Percentiles rank a stretch among this genome's conserved stretches.
These are phyloP conservation scores for Trichacis sp. DNA, from an alignment of 2,888 invertebrate genomes.

Conservation along the genomic window DNA sequence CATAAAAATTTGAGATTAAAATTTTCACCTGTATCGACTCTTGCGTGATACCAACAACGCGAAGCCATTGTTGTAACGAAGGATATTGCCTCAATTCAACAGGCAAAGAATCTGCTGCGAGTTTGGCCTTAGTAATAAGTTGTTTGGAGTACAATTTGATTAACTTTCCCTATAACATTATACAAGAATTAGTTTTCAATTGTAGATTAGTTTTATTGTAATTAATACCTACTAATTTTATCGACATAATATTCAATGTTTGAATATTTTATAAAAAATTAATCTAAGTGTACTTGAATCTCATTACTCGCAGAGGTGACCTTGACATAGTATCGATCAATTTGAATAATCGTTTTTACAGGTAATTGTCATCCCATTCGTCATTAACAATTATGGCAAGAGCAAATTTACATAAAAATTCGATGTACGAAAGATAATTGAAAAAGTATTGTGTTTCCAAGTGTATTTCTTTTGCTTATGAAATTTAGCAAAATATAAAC, in stretches of 20 bases:
- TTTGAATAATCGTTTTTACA: too few species aligned
- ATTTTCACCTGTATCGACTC: conserved; percentile 77
- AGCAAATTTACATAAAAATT: too few species aligned
- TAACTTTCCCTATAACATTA: conserved; percentile 83
- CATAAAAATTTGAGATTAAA: too few species aligned
- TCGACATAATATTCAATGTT: not conserved
- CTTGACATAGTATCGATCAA: not conserved
- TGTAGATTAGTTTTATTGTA: too few species aligned
- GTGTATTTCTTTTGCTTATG: too few species aligned
- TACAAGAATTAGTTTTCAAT: not conserved
- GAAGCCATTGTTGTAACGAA: conserved; percentile 89
- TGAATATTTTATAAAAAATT: not conserved
- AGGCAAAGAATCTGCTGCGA: conserved; percentile 75
- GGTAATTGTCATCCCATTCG: too few species aligned
- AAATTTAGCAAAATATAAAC: too few species aligned
- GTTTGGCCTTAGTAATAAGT: conserved; percentile 85
- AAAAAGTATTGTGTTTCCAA: too few species aligned
- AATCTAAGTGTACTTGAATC: not conserved
- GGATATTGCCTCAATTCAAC: conserved; percentile 80
- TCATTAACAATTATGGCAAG: too few species aligned
- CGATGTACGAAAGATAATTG: too few species aligned
- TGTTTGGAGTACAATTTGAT: conserved; percentile 93
- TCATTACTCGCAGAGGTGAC: not conserved
- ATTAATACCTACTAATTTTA: too few species aligned
- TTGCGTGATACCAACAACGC: conserved; percentile 86